Percentiles rank a stretch among this genome's conserved stretches.
These are phyloP conservation scores for Chaunax sp. DNA, from an alignment of 2,797 vertebrate species.

Conservation along the genomic window DNA sequence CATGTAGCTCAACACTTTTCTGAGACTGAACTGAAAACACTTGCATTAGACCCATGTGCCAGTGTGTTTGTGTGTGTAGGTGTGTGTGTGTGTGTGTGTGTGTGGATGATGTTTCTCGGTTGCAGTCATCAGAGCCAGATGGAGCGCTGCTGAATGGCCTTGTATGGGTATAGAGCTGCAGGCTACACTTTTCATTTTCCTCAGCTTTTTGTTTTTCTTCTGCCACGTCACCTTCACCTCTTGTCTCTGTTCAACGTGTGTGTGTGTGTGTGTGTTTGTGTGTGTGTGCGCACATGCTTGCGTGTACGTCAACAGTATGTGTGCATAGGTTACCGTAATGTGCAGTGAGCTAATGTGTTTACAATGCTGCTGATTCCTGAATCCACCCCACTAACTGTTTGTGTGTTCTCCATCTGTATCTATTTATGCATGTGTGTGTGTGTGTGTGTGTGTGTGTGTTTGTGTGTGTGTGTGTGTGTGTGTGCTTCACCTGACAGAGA, in stretches of 20 bases:
- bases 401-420: conserved; percentile 6
- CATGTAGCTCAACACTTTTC: too few relatives aligned
- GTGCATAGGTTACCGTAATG: too few relatives aligned
- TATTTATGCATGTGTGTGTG: neutral
- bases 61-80: neutral
- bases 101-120: conserved; percentile 19
- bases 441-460: conserved; percentile 1
- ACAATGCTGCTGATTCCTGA: neutral
- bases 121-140: conserved; percentile 53
- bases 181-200: conserved; percentile 18
- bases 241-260: neutral
- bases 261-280: conserved; percentile 4
- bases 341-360: neutral
- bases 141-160: conserved; percentile 44
- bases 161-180: conserved; percentile 61
- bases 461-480: conserved; percentile 13
- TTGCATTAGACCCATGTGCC: too few relatives aligned
- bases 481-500: conserved; percentile 23
- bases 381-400: conserved; percentile 13
- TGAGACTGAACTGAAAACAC: too few relatives aligned
- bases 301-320: neutral
- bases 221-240: conserved; percentile 5
- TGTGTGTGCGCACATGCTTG: neutral
- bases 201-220: conserved; percentile 45
- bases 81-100: conserved; percentile 19